phyloP scores from a whole-genome alignment of 2,888 invertebrate genomes.

The Nezara viridula region DNA sequence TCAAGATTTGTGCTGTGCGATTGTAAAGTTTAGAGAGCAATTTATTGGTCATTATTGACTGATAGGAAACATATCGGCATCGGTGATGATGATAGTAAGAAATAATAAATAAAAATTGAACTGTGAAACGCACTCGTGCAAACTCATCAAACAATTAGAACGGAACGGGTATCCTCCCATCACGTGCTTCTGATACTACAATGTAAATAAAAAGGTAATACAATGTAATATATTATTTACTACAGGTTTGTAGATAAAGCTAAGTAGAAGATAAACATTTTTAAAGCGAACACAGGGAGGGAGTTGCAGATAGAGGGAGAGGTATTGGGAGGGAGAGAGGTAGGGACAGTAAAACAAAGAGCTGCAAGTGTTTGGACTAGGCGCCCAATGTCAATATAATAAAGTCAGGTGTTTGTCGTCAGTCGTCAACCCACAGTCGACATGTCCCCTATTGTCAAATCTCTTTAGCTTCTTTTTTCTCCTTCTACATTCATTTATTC shows the following conservation, averaged over 20 bases:
- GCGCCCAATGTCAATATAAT: constrained; percentile 42
- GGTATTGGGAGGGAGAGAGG: background rate
- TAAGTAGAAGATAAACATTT: constrained; percentile 36
- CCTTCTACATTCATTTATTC: constrained; percentile 13
- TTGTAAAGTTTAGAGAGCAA: too few species aligned
- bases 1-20: too few species aligned
- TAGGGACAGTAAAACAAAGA: constrained; percentile 45
- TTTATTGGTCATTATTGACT: too few species aligned
- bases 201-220: too few species aligned
- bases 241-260: background rate
- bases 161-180: too few species aligned
- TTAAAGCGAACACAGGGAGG: background rate
- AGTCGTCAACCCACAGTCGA: constrained; percentile 19
- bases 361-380: constrained; percentile 27
- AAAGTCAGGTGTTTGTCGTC: constrained; percentile 44
- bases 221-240: background rate
- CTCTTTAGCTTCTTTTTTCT: constrained; percentile 17
- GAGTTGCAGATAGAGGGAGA: constrained; percentile 30
- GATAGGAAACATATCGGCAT: too few species aligned
- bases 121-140: too few species aligned
- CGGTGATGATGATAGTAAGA: too few species aligned
- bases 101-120: too few species aligned
- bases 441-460: constrained; percentile 23
- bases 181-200: too few species aligned
- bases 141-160: too few species aligned